Base-by-base conservation (phyloP, 2,113 vertebrate species). In the Eonycteris spelaea region DNA sequence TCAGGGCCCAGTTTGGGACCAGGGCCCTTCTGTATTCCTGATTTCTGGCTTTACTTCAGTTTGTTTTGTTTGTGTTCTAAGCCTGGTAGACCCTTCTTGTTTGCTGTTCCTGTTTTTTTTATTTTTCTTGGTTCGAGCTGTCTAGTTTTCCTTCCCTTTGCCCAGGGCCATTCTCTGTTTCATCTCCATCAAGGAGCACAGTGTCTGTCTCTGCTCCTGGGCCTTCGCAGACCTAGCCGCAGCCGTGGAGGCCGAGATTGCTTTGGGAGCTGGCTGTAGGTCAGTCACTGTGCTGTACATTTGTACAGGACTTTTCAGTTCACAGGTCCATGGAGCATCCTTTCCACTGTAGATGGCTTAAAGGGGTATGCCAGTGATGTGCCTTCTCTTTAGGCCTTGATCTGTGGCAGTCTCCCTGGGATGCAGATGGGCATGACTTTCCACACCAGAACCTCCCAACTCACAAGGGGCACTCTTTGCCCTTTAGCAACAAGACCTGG, bases 81-180 rank as follows among this genome's bases (percentile, higher is more conserved):
- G 33, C 57, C 35, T 40, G 0, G 8, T 73, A 78, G 35, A 40
- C 45, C 59, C 19, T 18, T 63, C 53, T 83, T 26, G 13, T 86
- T 78, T 24, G 33, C 65, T 48, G 71, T 93, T 95, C 86, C 77
- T 80, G n/a, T 78, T 94, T 95, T 68, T 91, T 78, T 73, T 83
- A 38, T 90, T 71, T 90, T 71, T 65, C 77, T 71, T 53, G 33
- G 57, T 84, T 95, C 65, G 93, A 33, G 57, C 65, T 71, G 18
- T 82, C 70, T 91, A 28, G 26, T 85, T 84, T 90, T 70, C 86
- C 85, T 94, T 59, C 71, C 9, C 28, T 73, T 90, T 84, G 22
- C 53, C 35, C 15, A n/a, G 33, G 40, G 43, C 18, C 10, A 0
- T 57, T 59, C 77, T 93, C 35, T 30, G 30, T 12, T 21, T 28